A percentile compares a stretch with the other conserved stretches of the same genome.
These are phyloP conservation scores for Balanococcus diminutus DNA, from an alignment of 2,888 invertebrate species.

Conservation along the genomic window DNA sequence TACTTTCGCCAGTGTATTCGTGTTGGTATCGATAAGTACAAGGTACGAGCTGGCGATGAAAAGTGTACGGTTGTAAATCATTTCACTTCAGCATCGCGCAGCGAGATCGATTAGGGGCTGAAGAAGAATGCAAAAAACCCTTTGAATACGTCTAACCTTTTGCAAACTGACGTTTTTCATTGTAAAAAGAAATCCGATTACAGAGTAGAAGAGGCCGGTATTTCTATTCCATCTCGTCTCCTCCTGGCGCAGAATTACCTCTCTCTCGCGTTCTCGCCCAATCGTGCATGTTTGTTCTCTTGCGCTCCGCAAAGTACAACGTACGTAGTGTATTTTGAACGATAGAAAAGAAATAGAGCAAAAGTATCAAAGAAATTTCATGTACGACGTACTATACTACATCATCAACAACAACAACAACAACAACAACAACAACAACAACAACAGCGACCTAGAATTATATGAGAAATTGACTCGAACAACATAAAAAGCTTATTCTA, in stretches of 20 bases:
- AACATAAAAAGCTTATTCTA: conserved; percentile 6
- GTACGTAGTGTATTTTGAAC: not conserved
- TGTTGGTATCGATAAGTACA: no score
- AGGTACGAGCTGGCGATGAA: not conserved
- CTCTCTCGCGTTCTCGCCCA: not conserved
- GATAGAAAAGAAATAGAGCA: not conserved
- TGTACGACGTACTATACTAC: not conserved
- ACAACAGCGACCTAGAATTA: not conserved
- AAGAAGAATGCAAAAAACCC: not conserved
- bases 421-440: not conserved
- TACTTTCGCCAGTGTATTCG: no score
- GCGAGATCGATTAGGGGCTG: not conserved
- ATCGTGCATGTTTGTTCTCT: not conserved
- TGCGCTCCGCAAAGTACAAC: no score
- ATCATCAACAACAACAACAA: not conserved
- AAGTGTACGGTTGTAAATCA: not conserved
- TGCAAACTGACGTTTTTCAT: not conserved
- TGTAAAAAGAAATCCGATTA: conserved; percentile 15
- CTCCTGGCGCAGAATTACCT: no score
- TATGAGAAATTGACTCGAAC: conserved; percentile 19
- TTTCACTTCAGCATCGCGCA: not conserved
- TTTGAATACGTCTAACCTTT: conserved; percentile 6
- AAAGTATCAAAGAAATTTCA: not conserved
- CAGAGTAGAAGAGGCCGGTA: not conserved
- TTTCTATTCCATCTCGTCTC: not conserved